phyloP scores from a whole-genome alignment of 2,113 vertebrate genomes.

The Oplegnathus fasciatus region DNA sequence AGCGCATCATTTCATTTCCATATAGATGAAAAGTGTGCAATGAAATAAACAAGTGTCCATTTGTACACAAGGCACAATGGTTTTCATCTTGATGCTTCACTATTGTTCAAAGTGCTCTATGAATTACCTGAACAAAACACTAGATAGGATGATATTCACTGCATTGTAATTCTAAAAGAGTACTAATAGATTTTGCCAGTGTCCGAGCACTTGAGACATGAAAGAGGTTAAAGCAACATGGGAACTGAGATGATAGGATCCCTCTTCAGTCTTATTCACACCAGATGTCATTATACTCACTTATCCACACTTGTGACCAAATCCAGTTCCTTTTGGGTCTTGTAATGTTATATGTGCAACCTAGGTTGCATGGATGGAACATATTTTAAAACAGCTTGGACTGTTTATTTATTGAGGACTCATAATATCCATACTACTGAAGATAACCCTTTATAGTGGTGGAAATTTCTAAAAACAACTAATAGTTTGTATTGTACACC shows the following conservation, averaged over 20 bases:
- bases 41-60: conserved; percentile 83
- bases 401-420: conserved; percentile 4
- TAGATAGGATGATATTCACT: conserved; percentile 76
- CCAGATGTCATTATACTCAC: conserved; percentile 67
- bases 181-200: conserved; percentile 82
- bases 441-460: no score
- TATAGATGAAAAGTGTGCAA: conserved; percentile 83
- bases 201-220: conserved; percentile 80
- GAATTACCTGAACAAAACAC: conserved; percentile 83
- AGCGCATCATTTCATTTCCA: conserved; percentile 83
- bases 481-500: neutral
- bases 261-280: conserved; percentile 72
- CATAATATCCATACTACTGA: neutral
- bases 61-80: conserved; percentile 80
- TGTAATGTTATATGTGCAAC: conserved; percentile 23
- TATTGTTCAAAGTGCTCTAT: conserved; percentile 76
- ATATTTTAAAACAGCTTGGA: neutral
- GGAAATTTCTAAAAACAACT: neutral
- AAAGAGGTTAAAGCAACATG: conserved; percentile 78
- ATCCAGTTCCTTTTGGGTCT: conserved; percentile 36
- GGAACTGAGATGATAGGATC: conserved; percentile 61
- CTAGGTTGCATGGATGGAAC: conserved; percentile 7
- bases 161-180: conserved; percentile 78
- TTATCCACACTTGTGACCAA: conserved; percentile 44
- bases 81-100: conserved; percentile 81